A percentile compares a stretch with the other conserved stretches of the same genome.
Conservation (phyloP, 2,888 invertebrate genomes). For the Chaitophorus viminalis region DNA sequence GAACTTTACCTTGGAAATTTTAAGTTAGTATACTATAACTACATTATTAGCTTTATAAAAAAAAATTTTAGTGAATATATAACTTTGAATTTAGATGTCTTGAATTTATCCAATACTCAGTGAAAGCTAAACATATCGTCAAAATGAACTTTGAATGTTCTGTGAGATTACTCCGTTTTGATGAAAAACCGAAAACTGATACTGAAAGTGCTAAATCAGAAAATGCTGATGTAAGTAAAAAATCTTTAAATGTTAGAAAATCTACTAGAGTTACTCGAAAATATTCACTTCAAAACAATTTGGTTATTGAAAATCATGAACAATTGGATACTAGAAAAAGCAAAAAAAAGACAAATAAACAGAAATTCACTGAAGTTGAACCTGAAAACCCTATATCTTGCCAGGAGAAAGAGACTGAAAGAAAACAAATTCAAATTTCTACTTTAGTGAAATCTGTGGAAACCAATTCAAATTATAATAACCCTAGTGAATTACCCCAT, state of each 20-base stretch:
- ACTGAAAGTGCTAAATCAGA: neutral
- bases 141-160: neutral
- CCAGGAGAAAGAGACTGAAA: neutral
- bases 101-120: neutral
- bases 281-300: neutral
- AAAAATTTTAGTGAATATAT: slow-evolving; percentile 2
- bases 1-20: neutral
- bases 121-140: neutral
- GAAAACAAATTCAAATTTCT: neutral
- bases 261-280: neutral
- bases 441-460: neutral
- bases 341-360: slow-evolving; percentile 5
- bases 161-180: neutral
- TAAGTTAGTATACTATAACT: neutral
- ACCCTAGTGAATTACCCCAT: neutral
- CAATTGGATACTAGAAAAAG: neutral
- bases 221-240: neutral
- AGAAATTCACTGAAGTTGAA: neutral
- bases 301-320: neutral
- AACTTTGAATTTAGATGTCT: slow-evolving; percentile 11
- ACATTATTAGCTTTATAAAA: neutral
- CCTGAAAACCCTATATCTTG: neutral
- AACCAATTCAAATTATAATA: neutral
- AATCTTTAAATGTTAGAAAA: neutral
- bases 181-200: neutral